phyloP scores from a whole-genome alignment of 1,140 invertebrate genomes.

The Drosophila ironensis region DNA sequence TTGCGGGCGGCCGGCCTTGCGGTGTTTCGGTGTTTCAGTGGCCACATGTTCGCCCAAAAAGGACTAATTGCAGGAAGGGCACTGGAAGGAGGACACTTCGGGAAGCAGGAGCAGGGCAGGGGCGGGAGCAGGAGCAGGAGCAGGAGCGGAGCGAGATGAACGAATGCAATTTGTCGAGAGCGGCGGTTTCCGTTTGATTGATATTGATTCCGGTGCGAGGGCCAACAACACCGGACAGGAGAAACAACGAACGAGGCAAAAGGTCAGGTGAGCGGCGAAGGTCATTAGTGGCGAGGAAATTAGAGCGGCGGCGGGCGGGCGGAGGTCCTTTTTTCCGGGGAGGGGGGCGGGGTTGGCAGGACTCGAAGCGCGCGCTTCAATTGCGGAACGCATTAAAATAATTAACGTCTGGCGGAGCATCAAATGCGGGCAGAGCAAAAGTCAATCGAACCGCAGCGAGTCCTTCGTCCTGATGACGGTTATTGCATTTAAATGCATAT shows the following conservation, averaged over 20 bases:
- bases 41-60: conserved; percentile 58
- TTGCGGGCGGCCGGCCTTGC: background rate
- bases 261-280: conserved; percentile 39
- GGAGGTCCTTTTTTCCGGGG: background rate
- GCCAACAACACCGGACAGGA: background rate
- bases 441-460: conserved; percentile 7
- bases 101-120: no score
- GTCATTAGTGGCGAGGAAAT: conserved; percentile 69
- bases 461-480: conserved; percentile 65
- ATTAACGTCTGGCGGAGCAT: conserved; percentile 57
- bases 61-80: conserved; percentile 57
- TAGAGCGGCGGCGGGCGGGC: conserved; percentile 47
- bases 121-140: conserved; percentile 3
- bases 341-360: background rate
- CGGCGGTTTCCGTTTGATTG: conserved; percentile 71
- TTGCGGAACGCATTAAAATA: conserved; percentile 69
- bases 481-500: conserved; percentile 80
- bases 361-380: conserved; percentile 74
- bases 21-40: background rate
- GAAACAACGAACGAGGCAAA: conserved; percentile 5
- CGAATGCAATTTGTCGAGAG: conserved; percentile 73
- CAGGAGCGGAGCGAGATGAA: conserved; percentile 4
- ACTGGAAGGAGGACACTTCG: no score
- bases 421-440: conserved; percentile 32
- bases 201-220: conserved; percentile 63